Base-by-base conservation (phyloP, 2,113 vertebrate genomes). In the Isichthys henryi region DNA sequence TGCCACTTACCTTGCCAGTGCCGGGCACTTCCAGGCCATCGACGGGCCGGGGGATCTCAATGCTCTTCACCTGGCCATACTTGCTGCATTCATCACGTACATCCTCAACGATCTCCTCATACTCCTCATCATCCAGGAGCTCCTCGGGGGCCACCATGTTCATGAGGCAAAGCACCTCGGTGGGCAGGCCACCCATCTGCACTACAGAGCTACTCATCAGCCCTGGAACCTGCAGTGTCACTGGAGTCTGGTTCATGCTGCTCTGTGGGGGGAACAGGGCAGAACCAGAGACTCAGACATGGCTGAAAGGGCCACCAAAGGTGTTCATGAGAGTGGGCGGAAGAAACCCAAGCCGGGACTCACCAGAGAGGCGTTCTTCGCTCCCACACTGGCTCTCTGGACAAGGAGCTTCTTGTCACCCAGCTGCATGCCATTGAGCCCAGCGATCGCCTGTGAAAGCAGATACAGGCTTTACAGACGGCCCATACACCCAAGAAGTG, bases 71-170 rank as follows among this genome's bases (percentile, higher is more conserved):
- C 2, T 97, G 95, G 83, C 97, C 97, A 0, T 98, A 98, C 92
- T 98, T 98, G 96, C 97, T 96, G 93, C 97, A 98, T 92, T 98
- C 97, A 0, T 98, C 97, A 0, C 96, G 94, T 84, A 98, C 97
- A 0, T 98, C 97, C 93, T 98, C 97, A 84, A 98, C 96, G 0
- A 98, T 98, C 94, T 98, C 97, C 92, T 98, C 97, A 0, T 98
- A 98, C 88, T 98, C 97, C 23, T 98, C 97, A 0, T 98, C 97
- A 0, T 98, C 97, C 93, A 98, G 90, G 88, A 98, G 95, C 94
- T 98, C 97, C 90, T 98, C 97, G 0, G 97, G 97, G 88, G 97
- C 96, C 93, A 98, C 97, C 97, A 98, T 98, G 94, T 98, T 98
- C 97, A 98, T 98, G 93, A 98, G 96, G 92, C 97, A 98, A 53